phyloP scores from a whole-genome alignment of 2,797 vertebrate species.

The Botia kubotai region DNA sequence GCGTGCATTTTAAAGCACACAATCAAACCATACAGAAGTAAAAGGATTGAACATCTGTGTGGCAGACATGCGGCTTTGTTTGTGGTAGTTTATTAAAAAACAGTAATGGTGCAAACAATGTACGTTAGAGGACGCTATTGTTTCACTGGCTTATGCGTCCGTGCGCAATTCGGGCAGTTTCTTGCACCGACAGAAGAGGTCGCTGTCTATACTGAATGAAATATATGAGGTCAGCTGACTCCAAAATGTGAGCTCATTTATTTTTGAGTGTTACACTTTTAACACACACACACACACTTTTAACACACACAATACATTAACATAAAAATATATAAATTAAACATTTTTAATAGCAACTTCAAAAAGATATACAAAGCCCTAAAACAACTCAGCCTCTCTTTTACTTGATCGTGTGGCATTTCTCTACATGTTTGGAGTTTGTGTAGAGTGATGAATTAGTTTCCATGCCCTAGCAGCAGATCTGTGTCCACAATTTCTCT shows the following conservation, averaged over 20 bases:
- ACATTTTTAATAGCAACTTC: too few species aligned
- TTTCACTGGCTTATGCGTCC: neutral
- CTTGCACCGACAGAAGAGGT: constrained; percentile 24
- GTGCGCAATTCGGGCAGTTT: neutral
- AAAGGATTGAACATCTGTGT: neutral
- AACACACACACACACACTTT: neutral
- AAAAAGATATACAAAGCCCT: too few species aligned
- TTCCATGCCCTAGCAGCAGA: neutral
- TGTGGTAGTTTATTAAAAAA: constrained; percentile 4
- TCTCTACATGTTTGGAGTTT: neutral
- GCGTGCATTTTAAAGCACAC: neutral
- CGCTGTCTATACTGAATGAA: neutral
- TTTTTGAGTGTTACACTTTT: neutral
- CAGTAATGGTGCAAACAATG: neutral
- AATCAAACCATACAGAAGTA: too few species aligned
- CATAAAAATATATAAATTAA: too few species aligned
- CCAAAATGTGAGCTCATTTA: neutral
- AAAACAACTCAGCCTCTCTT: too few species aligned
- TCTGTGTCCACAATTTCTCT: neutral
- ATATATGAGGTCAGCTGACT: neutral
- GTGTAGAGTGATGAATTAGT: neutral
- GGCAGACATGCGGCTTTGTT: constrained; percentile 11
- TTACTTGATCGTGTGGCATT: neutral
- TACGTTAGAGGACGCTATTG: constrained; percentile 45
- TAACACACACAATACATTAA: neutral